Evolutionary conservation across 2,797 vertebrate species (phyloP).

Genomic region (Petrocephalus sullivani): DNA sequence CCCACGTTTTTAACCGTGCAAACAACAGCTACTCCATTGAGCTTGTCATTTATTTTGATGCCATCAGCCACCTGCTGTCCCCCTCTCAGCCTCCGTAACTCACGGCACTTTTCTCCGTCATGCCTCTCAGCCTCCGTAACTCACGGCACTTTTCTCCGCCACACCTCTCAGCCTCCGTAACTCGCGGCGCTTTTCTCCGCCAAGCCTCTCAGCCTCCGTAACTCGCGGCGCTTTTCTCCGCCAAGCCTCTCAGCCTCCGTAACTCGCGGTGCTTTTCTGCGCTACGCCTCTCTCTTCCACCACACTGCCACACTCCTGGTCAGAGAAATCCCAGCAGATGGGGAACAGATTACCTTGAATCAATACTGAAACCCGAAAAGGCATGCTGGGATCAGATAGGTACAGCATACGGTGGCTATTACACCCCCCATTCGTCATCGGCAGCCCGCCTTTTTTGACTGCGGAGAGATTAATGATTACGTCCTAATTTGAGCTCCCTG

Average conservation of each 20-base stretch:
- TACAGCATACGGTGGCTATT: constrained; percentile 51
- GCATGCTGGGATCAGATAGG: constrained; percentile 36
- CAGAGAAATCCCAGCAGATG: neutral
- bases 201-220: too few species aligned
- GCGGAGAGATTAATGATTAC: constrained; percentile 9
- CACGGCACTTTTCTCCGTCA: neutral
- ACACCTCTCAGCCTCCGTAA: too few species aligned
- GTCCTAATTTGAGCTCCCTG: neutral
- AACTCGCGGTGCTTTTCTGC: too few species aligned
- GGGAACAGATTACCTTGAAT: constrained; percentile 36
- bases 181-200: too few species aligned
- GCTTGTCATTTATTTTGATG: neutral
- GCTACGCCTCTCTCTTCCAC: neutral
- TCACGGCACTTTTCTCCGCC: too few species aligned
- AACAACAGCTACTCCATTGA: neutral
- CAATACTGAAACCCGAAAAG: constrained; percentile 37
- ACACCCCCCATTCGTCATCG: constrained; percentile 43
- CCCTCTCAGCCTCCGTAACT: neutral
- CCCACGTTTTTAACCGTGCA: neutral
- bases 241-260: too few species aligned
- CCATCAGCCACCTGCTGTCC: neutral
- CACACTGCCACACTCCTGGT: neutral
- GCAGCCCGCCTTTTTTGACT: constrained; percentile 21
- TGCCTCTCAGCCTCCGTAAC: too few species aligned
- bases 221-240: too few species aligned